Percentiles rank a stretch among this genome's conserved stretches.
These are phyloP conservation scores for Bergia sp. DNA, from an alignment of 92 coral and sea anemone species.

Conservation along the genomic window DNA sequence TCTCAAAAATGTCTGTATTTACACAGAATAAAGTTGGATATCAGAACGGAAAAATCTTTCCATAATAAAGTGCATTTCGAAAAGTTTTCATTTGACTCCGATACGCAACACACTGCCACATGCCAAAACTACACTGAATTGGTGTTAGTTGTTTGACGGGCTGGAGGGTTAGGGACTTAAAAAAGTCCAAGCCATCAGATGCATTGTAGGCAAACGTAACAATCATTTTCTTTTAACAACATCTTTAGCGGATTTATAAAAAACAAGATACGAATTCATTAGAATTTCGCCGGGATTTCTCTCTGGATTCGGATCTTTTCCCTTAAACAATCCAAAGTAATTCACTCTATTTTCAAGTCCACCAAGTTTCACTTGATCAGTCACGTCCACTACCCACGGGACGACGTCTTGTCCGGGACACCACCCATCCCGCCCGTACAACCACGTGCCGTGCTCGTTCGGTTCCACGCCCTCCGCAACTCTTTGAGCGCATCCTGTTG, in stretches of 20 bases:
- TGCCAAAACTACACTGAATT: too few relatives aligned
- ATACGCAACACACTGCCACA: too few relatives aligned
- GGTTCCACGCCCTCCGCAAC: constrained; percentile 91
- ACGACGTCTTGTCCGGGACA: constrained; percentile 96
- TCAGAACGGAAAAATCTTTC: too few relatives aligned
- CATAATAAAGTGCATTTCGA: too few relatives aligned
- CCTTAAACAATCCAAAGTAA: constrained; percentile 92
- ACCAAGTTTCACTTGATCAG: constrained; percentile 66
- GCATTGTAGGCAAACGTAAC: not conserved
- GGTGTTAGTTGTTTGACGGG: too few relatives aligned
- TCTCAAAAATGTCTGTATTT: too few relatives aligned
- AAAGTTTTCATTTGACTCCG: too few relatives aligned
- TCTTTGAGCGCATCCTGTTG: constrained; percentile 94
- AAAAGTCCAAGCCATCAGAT: not conserved
- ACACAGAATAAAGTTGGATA: too few relatives aligned
- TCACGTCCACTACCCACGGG: constrained; percentile 94
- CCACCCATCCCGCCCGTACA: constrained; percentile 98
- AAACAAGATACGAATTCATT: constrained; percentile 88
- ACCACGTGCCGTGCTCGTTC: constrained; percentile 98
- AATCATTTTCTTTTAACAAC: not conserved
- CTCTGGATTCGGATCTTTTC: constrained; percentile 81
- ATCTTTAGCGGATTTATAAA: constrained; percentile 81
- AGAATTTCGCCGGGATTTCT: constrained; percentile 83
- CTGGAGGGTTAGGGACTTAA: too few relatives aligned
- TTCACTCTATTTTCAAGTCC: constrained; percentile 63